Conservation (phyloP, 1,140 invertebrate species). For the Lerema accius region DNA sequence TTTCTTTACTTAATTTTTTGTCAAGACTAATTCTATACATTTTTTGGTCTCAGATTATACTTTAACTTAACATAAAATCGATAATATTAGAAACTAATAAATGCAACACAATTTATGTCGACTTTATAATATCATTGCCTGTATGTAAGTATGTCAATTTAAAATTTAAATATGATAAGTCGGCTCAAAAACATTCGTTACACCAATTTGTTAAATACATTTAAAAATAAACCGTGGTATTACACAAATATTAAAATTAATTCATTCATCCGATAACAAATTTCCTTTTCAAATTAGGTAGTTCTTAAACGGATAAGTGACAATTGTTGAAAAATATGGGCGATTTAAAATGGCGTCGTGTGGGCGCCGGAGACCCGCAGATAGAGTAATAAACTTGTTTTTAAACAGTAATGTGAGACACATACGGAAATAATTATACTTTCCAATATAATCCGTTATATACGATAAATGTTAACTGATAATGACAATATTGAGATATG, state of each 20-base stretch:
- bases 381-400: conserved; percentile 11
- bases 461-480: background rate
- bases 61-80: too few species aligned
- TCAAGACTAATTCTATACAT: too few species aligned
- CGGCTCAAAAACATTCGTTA: too few species aligned
- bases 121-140: too few species aligned
- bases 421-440: background rate
- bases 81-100: too few species aligned
- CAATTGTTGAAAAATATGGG: conserved; percentile 17
- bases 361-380: conserved; percentile 1
- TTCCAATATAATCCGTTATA: too few species aligned
- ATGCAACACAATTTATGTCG: too few species aligned
- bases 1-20: too few species aligned
- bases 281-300: conserved; percentile 18
- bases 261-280: conserved; percentile 5
- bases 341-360: conserved; percentile 5
- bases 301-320: conserved; percentile 12
- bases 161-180: too few species aligned
- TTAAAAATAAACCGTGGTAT: background rate
- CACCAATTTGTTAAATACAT: background rate
- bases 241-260: conserved; percentile 15
- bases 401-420: background rate
- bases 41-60: too few species aligned
- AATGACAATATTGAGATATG: background rate
- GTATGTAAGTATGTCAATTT: too few species aligned